Conservation (phyloP, 64 coral and sea anemone species). For the Actinia tenebrosa region DNA sequence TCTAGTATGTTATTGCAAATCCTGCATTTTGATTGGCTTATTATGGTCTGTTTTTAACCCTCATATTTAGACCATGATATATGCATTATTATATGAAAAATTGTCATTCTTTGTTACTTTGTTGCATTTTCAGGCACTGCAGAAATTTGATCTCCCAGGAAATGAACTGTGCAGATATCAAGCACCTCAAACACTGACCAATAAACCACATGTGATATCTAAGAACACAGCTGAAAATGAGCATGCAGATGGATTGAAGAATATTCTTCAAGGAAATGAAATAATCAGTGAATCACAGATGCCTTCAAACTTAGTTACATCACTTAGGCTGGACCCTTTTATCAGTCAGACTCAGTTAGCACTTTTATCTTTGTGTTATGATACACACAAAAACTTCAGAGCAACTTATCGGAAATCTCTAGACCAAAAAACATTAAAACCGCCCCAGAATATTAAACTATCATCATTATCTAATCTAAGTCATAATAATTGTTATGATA, state of each 20-base stretch:
- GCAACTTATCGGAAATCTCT: neutral
- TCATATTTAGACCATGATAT: too few species aligned
- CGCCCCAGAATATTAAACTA: neutral
- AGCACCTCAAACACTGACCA: neutral
- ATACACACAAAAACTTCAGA: neutral
- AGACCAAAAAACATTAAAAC: neutral
- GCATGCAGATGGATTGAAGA: neutral
- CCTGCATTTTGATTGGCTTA: too few species aligned
- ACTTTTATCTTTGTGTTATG: constrained; percentile 31
- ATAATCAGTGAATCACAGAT: neutral
- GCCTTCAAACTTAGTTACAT: neutral
- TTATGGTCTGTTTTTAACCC: too few species aligned
- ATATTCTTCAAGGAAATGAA: neutral
- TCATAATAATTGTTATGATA: neutral
- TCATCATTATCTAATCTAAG: neutral
- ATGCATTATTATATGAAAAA: neutral
- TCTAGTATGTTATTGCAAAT: too few species aligned
- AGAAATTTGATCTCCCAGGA: neutral
- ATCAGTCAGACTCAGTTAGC: constrained; percentile 37
- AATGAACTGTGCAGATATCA: neutral
- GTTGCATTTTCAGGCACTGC: neutral
- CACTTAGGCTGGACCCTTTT: neutral
- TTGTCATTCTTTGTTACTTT: neutral
- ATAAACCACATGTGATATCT: neutral
- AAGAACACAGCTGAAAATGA: neutral